Evolutionary conservation across 2,888 invertebrate species (phyloP), one percentile per base, ranked within the genome.

Genomic region (Crematogaster levior): DNA sequence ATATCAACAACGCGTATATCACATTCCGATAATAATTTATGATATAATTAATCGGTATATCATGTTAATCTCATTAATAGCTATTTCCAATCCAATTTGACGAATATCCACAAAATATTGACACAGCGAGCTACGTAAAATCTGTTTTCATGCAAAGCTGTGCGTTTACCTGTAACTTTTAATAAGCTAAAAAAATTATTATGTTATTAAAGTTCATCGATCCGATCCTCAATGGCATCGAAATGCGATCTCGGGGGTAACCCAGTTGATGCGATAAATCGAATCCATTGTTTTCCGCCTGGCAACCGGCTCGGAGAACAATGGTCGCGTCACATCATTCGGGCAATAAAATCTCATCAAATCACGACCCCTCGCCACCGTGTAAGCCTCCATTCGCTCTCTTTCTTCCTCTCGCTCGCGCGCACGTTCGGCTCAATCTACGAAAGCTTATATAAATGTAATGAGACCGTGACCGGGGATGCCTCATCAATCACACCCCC

Each of bases 311-410:
- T 81, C 87, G 88, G 89, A 89, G 75, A 79, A 79, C 91, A 92
- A 90, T 88, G 90, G 89, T 82, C 86, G 88, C 90, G 89, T 90
- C 91, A 90, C 92, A 93, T 93, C 94, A 92, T 91, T 90, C 92
- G 89, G 91, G 93, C 94, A 94, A 94, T 94, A 94, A 94, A 94
- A 94, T 93, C 94, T 94, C 94, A 94, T 94, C 94, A 94, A 94
- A 94, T 94, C 94, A 94, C 93, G 92, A 93, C 93, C 92, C 93
- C 93, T 91, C 87, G 92, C 93, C 93, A 91, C 86, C 92, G 91
- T 91, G 91, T 94, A 94, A 94, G 94, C 94, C 92, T 92, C 91
- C 89, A 92, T 37, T 94, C 94, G 93, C 92, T 91, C 92, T 92
- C 92, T 92, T 93, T 91, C 86, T 91, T 92, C 92, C 91, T 85